phyloP scores from a whole-genome alignment of 2,888 invertebrate species.

The Dolomedes plantarius region DNA sequence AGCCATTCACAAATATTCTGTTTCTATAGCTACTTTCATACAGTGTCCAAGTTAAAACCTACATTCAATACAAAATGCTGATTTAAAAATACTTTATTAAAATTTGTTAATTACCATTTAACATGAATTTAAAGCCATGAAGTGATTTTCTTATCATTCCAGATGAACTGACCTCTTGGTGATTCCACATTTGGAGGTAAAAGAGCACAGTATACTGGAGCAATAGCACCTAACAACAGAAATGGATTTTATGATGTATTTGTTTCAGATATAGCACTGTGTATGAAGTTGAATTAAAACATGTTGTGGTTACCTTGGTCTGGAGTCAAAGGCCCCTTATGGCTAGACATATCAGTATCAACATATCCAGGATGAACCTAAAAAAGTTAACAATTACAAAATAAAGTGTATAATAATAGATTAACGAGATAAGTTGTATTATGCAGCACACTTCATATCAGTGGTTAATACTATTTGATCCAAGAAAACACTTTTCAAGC shows the following conservation, averaged over 20 bases:
- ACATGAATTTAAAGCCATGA: slow-evolving; percentile 32
- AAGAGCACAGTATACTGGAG: slow-evolving; percentile 81
- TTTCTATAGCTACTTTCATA: no score
- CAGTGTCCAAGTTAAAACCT: no score
- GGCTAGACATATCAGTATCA: slow-evolving; percentile 86
- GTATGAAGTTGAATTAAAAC: no score
- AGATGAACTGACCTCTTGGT: slow-evolving; percentile 82
- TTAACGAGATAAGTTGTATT: neutral
- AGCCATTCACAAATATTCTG: no score
- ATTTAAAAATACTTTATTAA: no score
- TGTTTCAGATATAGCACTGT: no score
- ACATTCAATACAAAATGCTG: no score
- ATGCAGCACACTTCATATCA: neutral
- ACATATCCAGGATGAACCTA: slow-evolving; percentile 78
- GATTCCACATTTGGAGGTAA: slow-evolving; percentile 78
- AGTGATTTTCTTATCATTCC: slow-evolving; percentile 76
- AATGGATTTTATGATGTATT: no score
- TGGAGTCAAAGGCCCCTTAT: slow-evolving; percentile 80
- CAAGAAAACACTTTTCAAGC: neutral
- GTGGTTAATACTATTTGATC: neutral
- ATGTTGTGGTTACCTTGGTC: slow-evolving; percentile 77
- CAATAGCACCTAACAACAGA: slow-evolving; percentile 78
- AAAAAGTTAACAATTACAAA: neutral
- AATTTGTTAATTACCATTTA: no score
- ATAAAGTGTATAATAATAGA: neutral